Percentiles rank a stretch among this genome's conserved stretches.
These are phyloP conservation scores for Hirudinaria manillensis DNA, from an alignment of 2,888 invertebrate genomes.

Conservation along the genomic window DNA sequence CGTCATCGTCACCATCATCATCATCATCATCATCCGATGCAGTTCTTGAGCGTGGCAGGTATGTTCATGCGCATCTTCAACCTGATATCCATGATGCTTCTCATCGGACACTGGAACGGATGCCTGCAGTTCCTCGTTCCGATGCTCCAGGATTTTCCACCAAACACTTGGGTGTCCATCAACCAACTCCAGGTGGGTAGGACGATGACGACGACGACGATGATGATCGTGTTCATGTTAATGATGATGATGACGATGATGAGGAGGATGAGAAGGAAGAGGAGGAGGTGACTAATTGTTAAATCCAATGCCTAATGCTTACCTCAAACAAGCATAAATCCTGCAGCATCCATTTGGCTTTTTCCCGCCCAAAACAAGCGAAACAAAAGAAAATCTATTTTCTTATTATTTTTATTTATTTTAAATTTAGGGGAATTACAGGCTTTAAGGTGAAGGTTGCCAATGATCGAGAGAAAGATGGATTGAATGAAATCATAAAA, in stretches of 20 bases:
- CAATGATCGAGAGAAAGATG: too few species aligned
- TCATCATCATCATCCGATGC: constrained; percentile 22
- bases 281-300: not conserved
- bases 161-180: constrained; percentile 96
- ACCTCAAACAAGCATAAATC: not conserved
- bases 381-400: too few species aligned
- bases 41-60: constrained; percentile 77
- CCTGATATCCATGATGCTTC: constrained; percentile 34
- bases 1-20: constrained; percentile 27
- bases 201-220: constrained; percentile 30
- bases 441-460: too few species aligned
- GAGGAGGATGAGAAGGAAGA: not conserved
- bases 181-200: constrained; percentile 84
- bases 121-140: constrained; percentile 97
- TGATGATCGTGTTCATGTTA: constrained; percentile 25
- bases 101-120: constrained; percentile 95
- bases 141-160: constrained; percentile 95
- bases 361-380: too few species aligned
- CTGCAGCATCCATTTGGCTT: not conserved
- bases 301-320: too few species aligned
- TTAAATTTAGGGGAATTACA: too few species aligned
- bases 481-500: too few species aligned
- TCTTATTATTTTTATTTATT: too few species aligned
- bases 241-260: not conserved
- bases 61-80: constrained; percentile 69